Evolutionary conservation across 2,888 invertebrate species (phyloP).

Genomic region (Sarcophaga carnaria): DNA sequence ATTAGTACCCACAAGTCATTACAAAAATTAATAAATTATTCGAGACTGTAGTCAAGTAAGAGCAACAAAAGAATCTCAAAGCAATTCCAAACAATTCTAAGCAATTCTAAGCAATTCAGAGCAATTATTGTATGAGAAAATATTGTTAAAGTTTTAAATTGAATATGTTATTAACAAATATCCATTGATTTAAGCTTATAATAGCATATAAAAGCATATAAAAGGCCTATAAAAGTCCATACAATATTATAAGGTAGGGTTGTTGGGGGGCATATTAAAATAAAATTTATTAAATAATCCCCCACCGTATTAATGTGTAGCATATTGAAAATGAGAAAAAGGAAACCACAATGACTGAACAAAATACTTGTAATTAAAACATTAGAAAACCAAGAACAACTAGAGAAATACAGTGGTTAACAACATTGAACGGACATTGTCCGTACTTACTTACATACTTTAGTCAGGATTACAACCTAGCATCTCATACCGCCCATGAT

Average conservation of each 20-base stretch:
- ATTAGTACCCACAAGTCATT: background rate
- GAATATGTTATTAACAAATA: background rate
- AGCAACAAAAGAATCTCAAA: too few species aligned
- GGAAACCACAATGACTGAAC: background rate
- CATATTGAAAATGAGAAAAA: background rate
- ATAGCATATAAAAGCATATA: too few species aligned
- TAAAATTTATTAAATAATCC: background rate
- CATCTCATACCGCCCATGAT: too few species aligned
- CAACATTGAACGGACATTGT: background rate
- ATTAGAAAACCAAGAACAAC: background rate
- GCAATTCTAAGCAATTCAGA: background rate
- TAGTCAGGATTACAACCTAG: too few species aligned
- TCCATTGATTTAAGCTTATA: background rate
- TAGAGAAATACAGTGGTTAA: background rate
- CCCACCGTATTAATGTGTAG: background rate
- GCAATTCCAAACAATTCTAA: too few species aligned
- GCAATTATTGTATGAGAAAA: background rate
- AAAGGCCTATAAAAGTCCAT: background rate
- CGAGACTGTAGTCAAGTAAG: background rate
- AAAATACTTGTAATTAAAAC: slow-evolving; percentile 8
- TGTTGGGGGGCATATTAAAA: background rate
- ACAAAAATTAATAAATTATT: background rate
- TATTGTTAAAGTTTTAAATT: background rate
- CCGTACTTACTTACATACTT: too few species aligned
- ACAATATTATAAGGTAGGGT: too few species aligned